These are phyloP conservation scores for Nymphalis urticae DNA, from an alignment of 2,888 invertebrate species.

Conservation along the genomic window DNA sequence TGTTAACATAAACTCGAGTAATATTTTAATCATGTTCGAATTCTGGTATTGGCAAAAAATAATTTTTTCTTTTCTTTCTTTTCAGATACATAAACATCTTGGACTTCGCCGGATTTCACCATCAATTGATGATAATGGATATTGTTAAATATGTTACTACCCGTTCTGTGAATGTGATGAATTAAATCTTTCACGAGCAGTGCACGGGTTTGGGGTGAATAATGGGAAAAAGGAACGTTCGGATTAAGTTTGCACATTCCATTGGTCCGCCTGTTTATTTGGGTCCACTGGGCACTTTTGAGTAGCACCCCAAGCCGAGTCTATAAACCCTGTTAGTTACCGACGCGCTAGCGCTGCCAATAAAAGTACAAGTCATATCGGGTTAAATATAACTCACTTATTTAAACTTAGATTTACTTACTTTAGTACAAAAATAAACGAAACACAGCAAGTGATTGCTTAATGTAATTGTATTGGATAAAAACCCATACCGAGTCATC, in stretches of 20 bases:
- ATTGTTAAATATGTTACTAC: slow-evolving; percentile 34
- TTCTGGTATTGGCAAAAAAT: not conserved
- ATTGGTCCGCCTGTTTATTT: slow-evolving; percentile 75
- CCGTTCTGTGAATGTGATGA: slow-evolving; percentile 48
- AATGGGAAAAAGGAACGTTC: slow-evolving; percentile 80
- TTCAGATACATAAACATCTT: slow-evolving; percentile 37
- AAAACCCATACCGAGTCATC: slow-evolving; percentile 57
- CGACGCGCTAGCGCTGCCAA: slow-evolving; percentile 79
- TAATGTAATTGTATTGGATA: slow-evolving; percentile 59
- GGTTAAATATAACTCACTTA: slow-evolving; percentile 65
- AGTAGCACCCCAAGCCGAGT: slow-evolving; percentile 65
- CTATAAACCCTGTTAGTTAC: slow-evolving; percentile 73
- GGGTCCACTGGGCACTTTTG: slow-evolving; percentile 60
- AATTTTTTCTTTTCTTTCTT: slow-evolving; percentile 25
- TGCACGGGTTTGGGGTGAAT: slow-evolving; percentile 69
- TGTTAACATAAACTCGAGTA: slow-evolving; percentile 1
- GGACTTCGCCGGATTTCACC: slow-evolving; percentile 14
- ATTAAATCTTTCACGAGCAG: slow-evolving; percentile 60
- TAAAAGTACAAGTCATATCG: slow-evolving; percentile 80
- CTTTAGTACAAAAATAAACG: slow-evolving; percentile 73
- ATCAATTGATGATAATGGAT: slow-evolving; percentile 35
- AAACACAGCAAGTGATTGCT: slow-evolving; percentile 38
- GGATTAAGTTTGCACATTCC: slow-evolving; percentile 77
- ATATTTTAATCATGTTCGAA: slow-evolving; percentile 2
- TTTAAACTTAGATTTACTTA: slow-evolving; percentile 75